A percentile compares a stretch with the other conserved stretches of the same genome.
phyloP scores from a whole-genome alignment of 53 echinoderm and acorn worm genomes.

The Actinopyga echinites region DNA sequence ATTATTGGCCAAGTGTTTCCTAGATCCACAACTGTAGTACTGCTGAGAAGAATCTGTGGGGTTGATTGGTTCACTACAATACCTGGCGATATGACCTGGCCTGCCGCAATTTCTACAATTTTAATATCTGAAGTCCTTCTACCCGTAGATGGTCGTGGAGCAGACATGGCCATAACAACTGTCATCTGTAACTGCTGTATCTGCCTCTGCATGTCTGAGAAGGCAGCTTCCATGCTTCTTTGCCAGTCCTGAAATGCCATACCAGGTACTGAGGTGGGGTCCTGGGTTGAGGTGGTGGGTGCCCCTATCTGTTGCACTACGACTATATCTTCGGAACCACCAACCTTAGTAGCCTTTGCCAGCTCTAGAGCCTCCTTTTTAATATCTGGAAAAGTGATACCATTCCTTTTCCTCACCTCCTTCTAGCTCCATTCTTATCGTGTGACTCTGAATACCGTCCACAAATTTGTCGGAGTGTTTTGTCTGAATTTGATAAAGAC shows the following conservation, averaged over 20 bases:
- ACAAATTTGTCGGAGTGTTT: neutral
- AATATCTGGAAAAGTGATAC: neutral
- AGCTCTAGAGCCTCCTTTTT: conserved; percentile 10
- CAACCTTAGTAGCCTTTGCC: neutral
- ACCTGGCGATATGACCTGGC: neutral
- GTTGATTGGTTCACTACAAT: neutral
- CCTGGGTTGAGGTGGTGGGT: neutral
- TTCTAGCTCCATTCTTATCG: neutral
- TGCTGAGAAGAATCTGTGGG: neutral
- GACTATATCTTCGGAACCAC: neutral
- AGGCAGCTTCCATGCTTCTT: too few species aligned
- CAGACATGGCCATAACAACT: too few species aligned
- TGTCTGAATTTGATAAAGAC: neutral
- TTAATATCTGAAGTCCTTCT: too few species aligned
- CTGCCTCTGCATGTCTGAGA: too few species aligned
- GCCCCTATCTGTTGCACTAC: neutral
- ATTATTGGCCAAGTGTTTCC: neutral
- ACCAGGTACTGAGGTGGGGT: too few species aligned
- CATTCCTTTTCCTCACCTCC: neutral
- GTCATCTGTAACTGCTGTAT: too few species aligned
- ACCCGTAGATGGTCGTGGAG: too few species aligned
- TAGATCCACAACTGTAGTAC: neutral
- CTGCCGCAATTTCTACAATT: too few species aligned
- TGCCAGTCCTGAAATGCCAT: too few species aligned
- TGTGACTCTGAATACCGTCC: neutral